Evolutionary conservation across 2,113 vertebrate genomes (phyloP).

Genomic region (Callithrix jacchus): DNA sequence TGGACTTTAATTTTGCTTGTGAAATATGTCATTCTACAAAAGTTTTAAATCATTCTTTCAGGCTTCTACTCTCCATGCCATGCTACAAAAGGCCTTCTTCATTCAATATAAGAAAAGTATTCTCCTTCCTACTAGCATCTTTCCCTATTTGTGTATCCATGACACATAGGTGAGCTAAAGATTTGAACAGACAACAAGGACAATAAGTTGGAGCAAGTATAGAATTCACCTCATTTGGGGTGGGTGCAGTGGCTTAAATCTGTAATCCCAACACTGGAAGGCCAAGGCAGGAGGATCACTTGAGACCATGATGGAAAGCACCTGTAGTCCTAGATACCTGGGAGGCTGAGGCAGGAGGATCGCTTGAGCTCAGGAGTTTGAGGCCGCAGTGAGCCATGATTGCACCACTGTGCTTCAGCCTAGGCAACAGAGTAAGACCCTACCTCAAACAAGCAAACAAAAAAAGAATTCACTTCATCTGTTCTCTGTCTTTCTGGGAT

Average conservation of each 20-base stretch:
- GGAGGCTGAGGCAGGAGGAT: no score
- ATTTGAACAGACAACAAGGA: background rate
- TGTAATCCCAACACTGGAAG: no score
- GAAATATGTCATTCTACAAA: background rate
- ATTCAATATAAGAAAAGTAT: background rate
- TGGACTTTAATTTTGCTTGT: background rate
- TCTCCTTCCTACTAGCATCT: background rate
- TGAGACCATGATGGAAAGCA: no score
- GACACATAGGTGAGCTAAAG: background rate
- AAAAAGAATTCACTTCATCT: background rate
- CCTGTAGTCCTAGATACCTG: no score
- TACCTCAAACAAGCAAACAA: no score
- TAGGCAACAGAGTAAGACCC: no score
- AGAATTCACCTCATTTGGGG: background rate
- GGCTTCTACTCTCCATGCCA: background rate
- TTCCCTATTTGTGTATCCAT: background rate
- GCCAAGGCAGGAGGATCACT: no score
- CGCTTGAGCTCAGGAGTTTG: no score
- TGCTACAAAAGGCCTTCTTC: background rate
- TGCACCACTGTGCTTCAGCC: accelerated
- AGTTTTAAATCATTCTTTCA: background rate
- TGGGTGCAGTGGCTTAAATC: no score
- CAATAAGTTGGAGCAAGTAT: background rate
- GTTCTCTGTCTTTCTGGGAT: background rate
- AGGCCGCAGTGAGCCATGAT: no score